Base-by-base conservation (phyloP, 2,888 invertebrate genomes). In the Octodonta nipae region DNA sequence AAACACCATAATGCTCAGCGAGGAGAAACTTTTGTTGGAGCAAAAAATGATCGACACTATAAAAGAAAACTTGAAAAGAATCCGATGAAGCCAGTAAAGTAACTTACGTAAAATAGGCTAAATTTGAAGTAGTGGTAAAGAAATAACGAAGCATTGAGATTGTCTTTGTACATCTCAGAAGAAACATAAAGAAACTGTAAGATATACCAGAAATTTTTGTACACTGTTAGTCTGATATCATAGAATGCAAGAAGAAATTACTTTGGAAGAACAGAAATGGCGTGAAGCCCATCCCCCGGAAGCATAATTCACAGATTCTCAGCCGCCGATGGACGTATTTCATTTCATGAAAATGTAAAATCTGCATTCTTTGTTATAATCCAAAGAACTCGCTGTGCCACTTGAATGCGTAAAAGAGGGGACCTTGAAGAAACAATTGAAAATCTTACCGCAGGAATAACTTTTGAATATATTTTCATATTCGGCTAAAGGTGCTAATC, bases 171-270 rank as follows among this genome's bases (percentile, higher is more conserved):
- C 37, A 66, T 67, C 13, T 61, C 75, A 33, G 75, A 77, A 45
- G 76, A 75, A 46, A 66, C 65, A 41, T 78, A 75, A 66, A 55
- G 68, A 29, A 58, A 67, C 27, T 70, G 70, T 35, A 75, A 73
- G 51, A 70, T 72, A 55, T 78, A 76, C 53, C 77, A 77, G 32
- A 66, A 71, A 45, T 78, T 78, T 59, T 58, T 79, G n/a, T 74
- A 71, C 52, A 67, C 71, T 11, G 56, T 78, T n/a, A 73, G 77
- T 22, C 75, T 77, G 2, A 64, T 71, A 25, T 60, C 63, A 15
- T 77, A 76, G 75, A 64, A 13, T 11, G 13, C n/a, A 26, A 12
- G 8, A 12, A 26, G 72, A 13, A 51, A 55, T n/a, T n/a, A n/a
- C n/a, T n/a, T n/a, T n/a, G n/a, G 50, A 52, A 50, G 47, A 73